Evolutionary conservation across 2,888 invertebrate species (phyloP).

Genomic region (Watsonalla cultraria): DNA sequence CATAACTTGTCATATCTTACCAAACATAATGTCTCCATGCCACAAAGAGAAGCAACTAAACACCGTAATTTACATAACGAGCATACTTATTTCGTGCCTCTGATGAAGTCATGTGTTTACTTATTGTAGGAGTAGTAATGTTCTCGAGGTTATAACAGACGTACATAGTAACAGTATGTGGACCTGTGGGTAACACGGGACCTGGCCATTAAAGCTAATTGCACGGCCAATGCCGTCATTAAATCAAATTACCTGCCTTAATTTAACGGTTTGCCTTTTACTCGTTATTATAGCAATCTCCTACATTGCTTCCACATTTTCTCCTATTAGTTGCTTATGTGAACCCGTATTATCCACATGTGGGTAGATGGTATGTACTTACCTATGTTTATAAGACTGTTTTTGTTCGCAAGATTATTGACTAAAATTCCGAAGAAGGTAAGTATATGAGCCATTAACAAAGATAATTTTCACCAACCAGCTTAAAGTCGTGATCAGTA

Average conservation of each 20-base stretch:
- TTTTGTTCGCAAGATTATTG: too few relatives aligned
- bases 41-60: constrained; percentile 12
- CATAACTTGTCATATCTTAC: not conserved
- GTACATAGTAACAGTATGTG: constrained; percentile 12
- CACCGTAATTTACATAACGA: constrained; percentile 19
- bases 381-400: not conserved
- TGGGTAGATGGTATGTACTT: not conserved
- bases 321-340: constrained; percentile 20
- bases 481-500: not conserved
- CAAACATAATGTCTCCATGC: constrained; percentile 7
- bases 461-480: too few relatives aligned
- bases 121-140: constrained; percentile 30
- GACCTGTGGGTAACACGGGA: constrained; percentile 17
- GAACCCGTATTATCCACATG: not conserved
- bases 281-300: constrained; percentile 44
- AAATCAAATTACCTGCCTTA: constrained; percentile 51
- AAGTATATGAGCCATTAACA: too few relatives aligned
- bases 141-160: constrained; percentile 29
- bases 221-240: constrained; percentile 38
- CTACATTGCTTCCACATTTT: constrained; percentile 42
- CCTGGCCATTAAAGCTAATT: constrained; percentile 40
- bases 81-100: constrained; percentile 24
- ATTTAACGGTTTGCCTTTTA: constrained; percentile 42
- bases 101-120: constrained; percentile 40
- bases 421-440: too few relatives aligned